Base-by-base conservation (phyloP, 2,888 invertebrate genomes). In the Urechis unicinctus region DNA sequence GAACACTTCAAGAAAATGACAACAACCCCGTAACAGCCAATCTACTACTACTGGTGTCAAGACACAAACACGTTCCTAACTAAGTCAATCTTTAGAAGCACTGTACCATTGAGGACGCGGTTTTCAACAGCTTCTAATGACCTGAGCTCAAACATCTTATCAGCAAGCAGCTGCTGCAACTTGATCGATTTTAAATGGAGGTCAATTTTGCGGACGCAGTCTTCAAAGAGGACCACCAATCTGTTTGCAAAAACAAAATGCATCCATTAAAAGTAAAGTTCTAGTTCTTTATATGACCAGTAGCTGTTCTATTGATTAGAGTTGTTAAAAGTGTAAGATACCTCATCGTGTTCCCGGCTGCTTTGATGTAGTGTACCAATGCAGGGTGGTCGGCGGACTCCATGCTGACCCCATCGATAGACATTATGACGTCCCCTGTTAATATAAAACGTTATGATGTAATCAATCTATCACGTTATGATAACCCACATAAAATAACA, bases 151-250 rank as follows among this genome's bases (percentile, higher is more conserved):
- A 48, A 48, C 22, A 48, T 21, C n/a, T 29, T 48, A 28, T 25
- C 48, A 25, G 26, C 29, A 21, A 48, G 48, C 13, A 48, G 22
- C 48, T 3, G 25, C 48, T 48, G 48, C 28, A 28, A 28, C 25
- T 91, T 91, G 9, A 36, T 13, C 9, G 36, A 13, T 59, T 93
- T 86, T 83, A 93, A 89, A 75, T 95, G 92, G 0, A 96, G 83
- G 71, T 93, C 91, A 42, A 90, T 89, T 83, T 95, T 96, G 59
- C 91, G 84, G 1, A 94, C 93, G 71, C 95, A 93, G 76, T 96
- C 93, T 81, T 96, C 95, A 75, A 94, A 95, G 41, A 95, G 84
- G 17, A 96, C 95, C 28, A 95, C 94, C 88, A 95, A 91, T 53
- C 75, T 74, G 63, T 43, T 63, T 57, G n/a, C 50, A 55, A 52